Evolutionary conservation across 2,113 vertebrate species (phyloP).

Genomic region (Picathartes gymnocephalus): DNA sequence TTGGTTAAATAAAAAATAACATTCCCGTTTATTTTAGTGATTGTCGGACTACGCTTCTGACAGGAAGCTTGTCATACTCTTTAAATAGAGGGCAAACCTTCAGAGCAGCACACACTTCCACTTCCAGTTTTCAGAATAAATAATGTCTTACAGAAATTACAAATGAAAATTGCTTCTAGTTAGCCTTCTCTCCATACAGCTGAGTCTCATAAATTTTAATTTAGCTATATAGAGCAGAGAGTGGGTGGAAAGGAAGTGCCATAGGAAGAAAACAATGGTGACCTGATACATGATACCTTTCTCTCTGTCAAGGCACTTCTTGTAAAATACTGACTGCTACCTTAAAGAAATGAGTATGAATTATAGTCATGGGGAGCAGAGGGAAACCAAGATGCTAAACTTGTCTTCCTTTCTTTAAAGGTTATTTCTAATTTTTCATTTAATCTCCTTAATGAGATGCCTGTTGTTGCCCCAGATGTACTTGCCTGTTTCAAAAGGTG

Average conservation of each 20-base stretch:
- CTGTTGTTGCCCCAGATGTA: not conserved
- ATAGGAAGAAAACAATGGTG: constrained; percentile 17
- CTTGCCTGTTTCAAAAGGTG: not conserved
- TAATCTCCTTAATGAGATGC: constrained; percentile 20
- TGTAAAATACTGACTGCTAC: not conserved
- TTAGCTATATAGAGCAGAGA: not conserved
- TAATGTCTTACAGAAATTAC: not conserved
- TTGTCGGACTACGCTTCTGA: not conserved
- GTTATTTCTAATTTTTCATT: constrained; percentile 55
- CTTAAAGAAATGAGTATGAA: not conserved
- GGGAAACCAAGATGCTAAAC: constrained; percentile 41
- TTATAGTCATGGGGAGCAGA: not conserved
- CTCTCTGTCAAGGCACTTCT: not conserved
- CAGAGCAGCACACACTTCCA: not conserved
- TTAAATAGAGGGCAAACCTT: not conserved
- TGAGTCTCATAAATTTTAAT: not conserved
- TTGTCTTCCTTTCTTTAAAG: constrained; percentile 31
- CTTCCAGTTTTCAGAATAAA: not conserved
- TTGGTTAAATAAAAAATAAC: not conserved
- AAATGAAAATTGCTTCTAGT: not conserved
- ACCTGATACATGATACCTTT: not conserved
- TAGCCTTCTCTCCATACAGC: not conserved
- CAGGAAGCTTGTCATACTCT: not conserved
- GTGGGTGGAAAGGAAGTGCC: not conserved
- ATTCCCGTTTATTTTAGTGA: not conserved